Base-by-base conservation (phyloP, 2,888 invertebrate species). In the Rugalucina vietnamica region DNA sequence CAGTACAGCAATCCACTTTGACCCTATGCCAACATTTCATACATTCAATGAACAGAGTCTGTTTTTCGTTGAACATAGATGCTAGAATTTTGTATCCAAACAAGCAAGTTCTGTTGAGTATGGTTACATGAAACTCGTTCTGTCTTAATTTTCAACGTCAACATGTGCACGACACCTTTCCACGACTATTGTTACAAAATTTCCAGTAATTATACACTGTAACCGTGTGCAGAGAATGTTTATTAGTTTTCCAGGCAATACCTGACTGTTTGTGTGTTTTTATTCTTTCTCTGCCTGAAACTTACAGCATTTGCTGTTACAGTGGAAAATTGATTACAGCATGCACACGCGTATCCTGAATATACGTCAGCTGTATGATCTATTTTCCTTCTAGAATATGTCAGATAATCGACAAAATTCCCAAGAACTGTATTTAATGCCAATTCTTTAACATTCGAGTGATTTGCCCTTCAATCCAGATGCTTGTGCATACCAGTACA, bases 171-270 rank as follows among this genome's bases (percentile, higher is more conserved):
- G 8, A 12, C 18, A 8, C 43, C 43, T 43, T 43, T 8, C 43
- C 43, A 18, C 8, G 43, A 43, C 43, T 18, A 8, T 12, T 43
- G 18, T 43, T 43, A 34, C 65, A 65, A 65, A 65, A 65, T 34
- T 5, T 65, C 29, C 57, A 57, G 24, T 32, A n/a, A 32, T 34
- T 5, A 34, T 21, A 65, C 65, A n/a, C n/a, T n/a, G 65, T 34
- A 65, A 65, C 65, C 8, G 2, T 29, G 18, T 34, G 65, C 65
- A 29, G 32, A 34, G 65, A 65, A 65, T 65, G 65, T 34, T 65
- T 34, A 65, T 21, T 65, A 65, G 24, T 65, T 65, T 65, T 65
- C 65, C 65, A 65, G 65, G 21, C n/a, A n/a, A n/a, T n/a, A n/a
- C n/a, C n/a, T n/a, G n/a, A n/a, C n/a, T n/a, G n/a, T n/a, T n/a